phyloP scores from a whole-genome alignment of 2,797 vertebrate genomes.

The Craterocephalus amniculus region DNA sequence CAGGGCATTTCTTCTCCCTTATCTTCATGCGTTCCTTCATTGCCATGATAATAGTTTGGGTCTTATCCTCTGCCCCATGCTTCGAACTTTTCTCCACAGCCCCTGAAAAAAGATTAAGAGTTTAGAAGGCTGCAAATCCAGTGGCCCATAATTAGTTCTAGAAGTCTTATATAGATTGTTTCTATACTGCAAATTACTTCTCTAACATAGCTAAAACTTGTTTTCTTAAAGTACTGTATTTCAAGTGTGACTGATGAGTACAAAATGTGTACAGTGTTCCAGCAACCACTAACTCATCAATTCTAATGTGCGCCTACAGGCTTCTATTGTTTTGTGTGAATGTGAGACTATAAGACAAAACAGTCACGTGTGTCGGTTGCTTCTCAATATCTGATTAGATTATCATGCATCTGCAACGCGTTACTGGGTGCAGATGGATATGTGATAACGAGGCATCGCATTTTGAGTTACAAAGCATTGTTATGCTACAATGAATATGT shows the following conservation, averaged over 20 bases:
- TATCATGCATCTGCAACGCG: slow-evolving; percentile 34
- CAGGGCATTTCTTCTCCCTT: slow-evolving; percentile 94
- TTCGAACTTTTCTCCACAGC: slow-evolving; percentile 99
- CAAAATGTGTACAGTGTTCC: not conserved
- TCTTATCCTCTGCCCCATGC: slow-evolving; percentile 97
- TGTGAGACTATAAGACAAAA: slow-evolving; percentile 19
- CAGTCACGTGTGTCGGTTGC: slow-evolving; percentile 11
- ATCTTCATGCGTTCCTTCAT: slow-evolving; percentile 99
- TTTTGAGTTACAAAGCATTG: slow-evolving; percentile 48
- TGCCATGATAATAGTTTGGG: slow-evolving; percentile 96
- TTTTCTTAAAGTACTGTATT: slow-evolving; percentile 2
- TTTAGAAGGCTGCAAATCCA: not conserved
- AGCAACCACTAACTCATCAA: not conserved
- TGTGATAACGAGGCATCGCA: slow-evolving; percentile 58
- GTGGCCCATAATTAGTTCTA: not conserved
- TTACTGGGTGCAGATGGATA: slow-evolving; percentile 55
- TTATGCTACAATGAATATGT: slow-evolving; percentile 28
- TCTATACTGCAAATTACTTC: not conserved
- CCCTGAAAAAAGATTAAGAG: slow-evolving; percentile 76
- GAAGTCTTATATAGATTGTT: not conserved
- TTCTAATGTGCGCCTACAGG: not conserved
- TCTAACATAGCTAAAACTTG: not conserved
- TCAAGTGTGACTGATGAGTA: not conserved
- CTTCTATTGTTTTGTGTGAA: not conserved
- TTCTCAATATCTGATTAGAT: slow-evolving; percentile 47